Base-by-base conservation (phyloP, 2,797 vertebrate species). In the Sandelia bainsii region DNA sequence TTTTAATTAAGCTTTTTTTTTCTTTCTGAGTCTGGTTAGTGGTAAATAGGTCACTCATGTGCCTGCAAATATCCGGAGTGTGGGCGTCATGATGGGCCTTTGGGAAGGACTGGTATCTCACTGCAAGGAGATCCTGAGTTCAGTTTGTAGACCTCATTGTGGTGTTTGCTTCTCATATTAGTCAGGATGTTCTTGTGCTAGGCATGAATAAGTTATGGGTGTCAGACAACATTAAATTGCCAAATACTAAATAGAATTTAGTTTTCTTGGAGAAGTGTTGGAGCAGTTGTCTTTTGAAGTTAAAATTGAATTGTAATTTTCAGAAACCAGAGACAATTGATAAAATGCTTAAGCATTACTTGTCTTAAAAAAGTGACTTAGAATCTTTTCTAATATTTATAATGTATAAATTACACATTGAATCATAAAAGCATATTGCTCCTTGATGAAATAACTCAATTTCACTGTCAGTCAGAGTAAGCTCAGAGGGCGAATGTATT, bases 401-500 rank as follows among this genome's bases (percentile, higher is more conserved):
- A 51, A 29, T 52, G 7, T 39, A 19, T 45, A 45, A 45, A 6
- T 19, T 2, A 14, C 14, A 16, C 1, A 4, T 56, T 49, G 42
- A 58, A 39, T 8, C 5, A 11, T 64, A 14, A 56, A 57, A 72
- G 39, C 9, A 17, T 20, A n/a, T 19, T 27, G 3, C 45, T 65
- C 20, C 10, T 34, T 49, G 2, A 62, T 44, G 56, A 12, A 57
- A 58, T 48, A 42, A 39, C 44, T 49, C 16, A n/a, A 75, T 59
- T 57, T 69, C n/a, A 44, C 29, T 29, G 34, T 1, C 34, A 27
- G 48, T n/a, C 19, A 49, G 75, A 46, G 72, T 69, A 72, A 81
- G 80, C 83, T 81, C 85, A 64, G 62, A 80, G 86, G 75, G 84
- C 76, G 68, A 87, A 82, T 58, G 68, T 69, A 67, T 80, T 80